These are phyloP conservation scores for Rhabditoides inermis DNA, from an alignment of 2,888 invertebrate genomes.

Conservation along the genomic window DNA sequence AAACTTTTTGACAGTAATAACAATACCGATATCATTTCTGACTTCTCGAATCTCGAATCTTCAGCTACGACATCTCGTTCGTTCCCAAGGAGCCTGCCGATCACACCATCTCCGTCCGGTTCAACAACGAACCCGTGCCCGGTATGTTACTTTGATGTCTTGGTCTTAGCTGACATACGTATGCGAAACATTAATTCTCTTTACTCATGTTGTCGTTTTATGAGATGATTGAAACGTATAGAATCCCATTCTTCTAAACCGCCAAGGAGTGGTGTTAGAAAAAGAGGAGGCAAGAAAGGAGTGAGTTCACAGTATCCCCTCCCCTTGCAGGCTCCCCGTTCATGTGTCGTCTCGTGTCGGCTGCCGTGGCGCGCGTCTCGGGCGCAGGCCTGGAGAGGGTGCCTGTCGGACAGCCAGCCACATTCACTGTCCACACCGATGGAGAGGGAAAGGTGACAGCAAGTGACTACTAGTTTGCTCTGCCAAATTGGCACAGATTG, in stretches of 20 bases:
- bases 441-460: conserved; percentile 10
- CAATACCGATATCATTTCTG: no score
- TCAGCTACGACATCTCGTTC: conserved; percentile 52
- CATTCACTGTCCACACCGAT: conserved; percentile 50
- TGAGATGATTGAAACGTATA: no score
- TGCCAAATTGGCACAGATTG: no score
- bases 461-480: no score
- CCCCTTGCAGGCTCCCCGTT: conserved; percentile 75
- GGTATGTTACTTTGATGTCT: no score
- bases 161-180: no score
- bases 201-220: no score
- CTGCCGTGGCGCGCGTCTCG: conserved; percentile 63
- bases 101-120: conserved; percentile 49
- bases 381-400: conserved; percentile 67
- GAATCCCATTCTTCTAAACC: no score
- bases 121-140: conserved; percentile 61
- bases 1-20: no score
- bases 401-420: conserved; percentile 64
- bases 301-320: no score
- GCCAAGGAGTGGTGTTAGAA: no score
- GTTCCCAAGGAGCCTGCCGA: conserved; percentile 46
- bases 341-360: conserved; percentile 72
- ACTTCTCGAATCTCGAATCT: conserved; percentile 10
- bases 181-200: no score
- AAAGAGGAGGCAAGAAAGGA: neutral